These are phyloP conservation scores for Dynastes maya DNA, from an alignment of 2,888 invertebrate genomes.

Conservation along the genomic window DNA sequence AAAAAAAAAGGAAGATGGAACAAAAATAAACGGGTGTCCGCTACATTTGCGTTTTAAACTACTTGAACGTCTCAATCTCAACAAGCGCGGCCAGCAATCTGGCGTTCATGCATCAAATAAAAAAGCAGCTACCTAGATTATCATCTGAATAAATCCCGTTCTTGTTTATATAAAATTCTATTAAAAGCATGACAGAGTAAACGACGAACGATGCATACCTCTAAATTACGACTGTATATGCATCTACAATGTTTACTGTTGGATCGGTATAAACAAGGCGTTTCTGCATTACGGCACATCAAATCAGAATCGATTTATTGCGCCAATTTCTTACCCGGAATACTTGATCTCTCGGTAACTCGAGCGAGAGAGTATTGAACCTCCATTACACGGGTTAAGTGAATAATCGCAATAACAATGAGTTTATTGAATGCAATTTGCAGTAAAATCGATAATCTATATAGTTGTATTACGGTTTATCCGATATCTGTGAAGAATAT, in stretches of 20 bases:
- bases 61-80: constrained; percentile 29
- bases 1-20: neutral
- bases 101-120: constrained; percentile 28
- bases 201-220: neutral
- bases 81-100: constrained; percentile 30
- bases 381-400: constrained; percentile 23
- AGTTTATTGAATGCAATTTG: constrained; percentile 25
- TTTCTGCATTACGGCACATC: constrained; percentile 15
- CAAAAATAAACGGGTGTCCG: neutral
- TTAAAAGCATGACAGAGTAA: constrained; percentile 44
- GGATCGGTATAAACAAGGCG: constrained; percentile 11
- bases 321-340: constrained; percentile 18
- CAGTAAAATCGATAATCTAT: constrained; percentile 37
- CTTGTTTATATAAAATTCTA: constrained; percentile 43
- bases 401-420: constrained; percentile 36
- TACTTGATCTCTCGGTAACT: constrained; percentile 27
- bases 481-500: constrained; percentile 24
- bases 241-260: constrained; percentile 29
- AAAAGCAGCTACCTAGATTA: constrained; percentile 25
- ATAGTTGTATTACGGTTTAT: neutral
- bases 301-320: constrained; percentile 31
- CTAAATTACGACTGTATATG: constrained; percentile 11
- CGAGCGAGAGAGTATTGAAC: constrained; percentile 13
- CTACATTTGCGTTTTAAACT: constrained; percentile 16
- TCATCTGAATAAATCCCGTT: constrained; percentile 24